Evolutionary conservation across 2,113 vertebrate genomes (phyloP), one percentile per base, ranked within the genome.

Genomic region (Phodopus roborovskii): DNA sequence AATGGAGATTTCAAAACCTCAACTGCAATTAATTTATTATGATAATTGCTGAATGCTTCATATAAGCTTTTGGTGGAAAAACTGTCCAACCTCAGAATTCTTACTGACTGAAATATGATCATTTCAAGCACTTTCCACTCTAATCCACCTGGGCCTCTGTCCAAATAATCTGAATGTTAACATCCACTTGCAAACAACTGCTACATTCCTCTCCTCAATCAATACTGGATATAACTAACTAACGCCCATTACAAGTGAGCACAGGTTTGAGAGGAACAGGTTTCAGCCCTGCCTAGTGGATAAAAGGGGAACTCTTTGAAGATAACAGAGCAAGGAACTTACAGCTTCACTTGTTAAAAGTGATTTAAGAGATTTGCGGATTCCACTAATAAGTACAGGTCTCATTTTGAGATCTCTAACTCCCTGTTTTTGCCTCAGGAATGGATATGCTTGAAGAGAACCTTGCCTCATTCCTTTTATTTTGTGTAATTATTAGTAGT

Each of bases 321-420:
- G 70, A 39, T 7, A 85, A 56, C 3, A 90, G 48, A 96, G 83
- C 84, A 94, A 91, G 79, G 70, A 91, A 42, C 70, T 90, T 90
- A 58, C 90, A 96, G 36, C 58, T n/a, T 11, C 95, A 85, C 77
- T 85, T 94, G 95, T 92, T 78, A 45, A 95, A 77, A 60, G 26
- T 82, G 75, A 92, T 94, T 88, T 97, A 93, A 42, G 86, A 93
- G 78, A 94, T 73, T 81, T 96, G 89, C 90, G 89, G 78, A 90
- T 82, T 60, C 15, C 50, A 56, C 30, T 77, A 74, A 56, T 39
- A 60, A 39, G 50, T 81, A 62, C 66, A 73, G 56, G 87, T 93
- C 68, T 92, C 24, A 92, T 66, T 78, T 78, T 58, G 92, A 96
- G 78, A 97, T 78, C 3, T 15, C 39, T 50, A 90, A 68, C 26